phyloP scores from a whole-genome alignment of 2,888 invertebrate genomes.

The Papilio protenor region DNA sequence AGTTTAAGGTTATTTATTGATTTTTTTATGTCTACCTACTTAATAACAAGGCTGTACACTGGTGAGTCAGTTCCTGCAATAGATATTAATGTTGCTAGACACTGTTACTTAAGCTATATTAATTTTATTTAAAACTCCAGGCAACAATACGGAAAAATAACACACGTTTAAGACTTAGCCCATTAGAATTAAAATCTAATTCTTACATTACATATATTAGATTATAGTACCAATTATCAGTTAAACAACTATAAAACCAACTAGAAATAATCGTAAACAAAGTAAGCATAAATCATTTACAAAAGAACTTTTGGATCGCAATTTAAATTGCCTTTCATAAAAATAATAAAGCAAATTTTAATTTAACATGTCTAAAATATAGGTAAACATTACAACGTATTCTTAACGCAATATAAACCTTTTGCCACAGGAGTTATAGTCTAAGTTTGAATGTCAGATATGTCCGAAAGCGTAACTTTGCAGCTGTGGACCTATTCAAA shows the following conservation, averaged over 20 bases:
- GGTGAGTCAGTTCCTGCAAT: no score
- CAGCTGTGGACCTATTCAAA: slow-evolving; percentile 42
- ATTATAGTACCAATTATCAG: not conserved
- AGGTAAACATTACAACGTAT: slow-evolving; percentile 1
- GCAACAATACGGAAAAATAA: no score
- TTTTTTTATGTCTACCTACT: no score
- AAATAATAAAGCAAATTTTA: slow-evolving; percentile 18
- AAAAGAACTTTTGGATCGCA: slow-evolving; percentile 3
- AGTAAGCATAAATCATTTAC: slow-evolving; percentile 5
- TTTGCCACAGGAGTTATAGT: not conserved
- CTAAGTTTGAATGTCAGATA: slow-evolving; percentile 1
- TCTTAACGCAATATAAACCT: not conserved
- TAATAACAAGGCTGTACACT: no score
- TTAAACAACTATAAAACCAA: not conserved
- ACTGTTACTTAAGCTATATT: no score
- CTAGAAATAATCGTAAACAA: not conserved
- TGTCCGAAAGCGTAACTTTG: slow-evolving; percentile 37
- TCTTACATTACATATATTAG: not conserved
- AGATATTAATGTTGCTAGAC: no score
- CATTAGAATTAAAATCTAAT: no score
- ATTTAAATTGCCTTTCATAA: slow-evolving; percentile 23
- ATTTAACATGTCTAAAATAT: slow-evolving; percentile 24
- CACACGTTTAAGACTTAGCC: no score
- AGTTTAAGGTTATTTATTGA: not conserved
- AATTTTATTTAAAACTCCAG: no score